Evolutionary conservation across 2,113 vertebrate species (phyloP).

Genomic region (Microcebus jonahi): DNA sequence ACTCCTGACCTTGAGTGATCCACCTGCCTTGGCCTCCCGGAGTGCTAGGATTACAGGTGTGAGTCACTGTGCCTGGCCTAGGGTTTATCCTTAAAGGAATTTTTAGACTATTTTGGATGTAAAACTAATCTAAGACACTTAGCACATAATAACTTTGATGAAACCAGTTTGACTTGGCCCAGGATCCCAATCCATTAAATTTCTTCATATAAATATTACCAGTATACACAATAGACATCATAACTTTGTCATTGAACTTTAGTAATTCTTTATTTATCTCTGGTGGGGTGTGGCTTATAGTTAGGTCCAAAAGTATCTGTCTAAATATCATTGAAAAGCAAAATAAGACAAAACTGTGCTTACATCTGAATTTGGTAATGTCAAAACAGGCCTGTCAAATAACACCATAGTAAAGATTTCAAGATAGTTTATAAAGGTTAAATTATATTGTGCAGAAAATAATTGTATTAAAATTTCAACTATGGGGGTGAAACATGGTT

Average conservation of each 20-base stretch:
- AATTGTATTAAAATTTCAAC: not conserved
- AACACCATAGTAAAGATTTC: not conserved
- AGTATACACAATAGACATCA: not conserved
- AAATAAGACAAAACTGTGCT: not conserved
- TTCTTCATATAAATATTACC: not conserved
- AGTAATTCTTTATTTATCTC: not conserved
- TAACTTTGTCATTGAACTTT: not conserved
- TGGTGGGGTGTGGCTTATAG: not conserved
- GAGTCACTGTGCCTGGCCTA: not conserved
- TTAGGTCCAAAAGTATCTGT: not conserved
- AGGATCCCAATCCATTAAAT: not conserved
- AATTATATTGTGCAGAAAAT: not conserved
- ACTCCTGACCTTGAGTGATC: too few species aligned
- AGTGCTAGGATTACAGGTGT: too few species aligned
- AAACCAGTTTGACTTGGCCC: not conserved
- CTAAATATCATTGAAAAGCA: conserved; percentile 31
- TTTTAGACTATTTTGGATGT: conserved; percentile 1
- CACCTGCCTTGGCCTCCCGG: too few species aligned
- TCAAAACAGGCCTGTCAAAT: not conserved
- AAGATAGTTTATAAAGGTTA: not conserved
- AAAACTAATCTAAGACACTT: not conserved
- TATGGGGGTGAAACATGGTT: not conserved
- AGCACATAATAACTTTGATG: not conserved
- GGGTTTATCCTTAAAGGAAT: not conserved
- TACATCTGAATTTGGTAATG: not conserved